Conservation (phyloP, 2,113 vertebrate species). For the Furnarius figulus region DNA sequence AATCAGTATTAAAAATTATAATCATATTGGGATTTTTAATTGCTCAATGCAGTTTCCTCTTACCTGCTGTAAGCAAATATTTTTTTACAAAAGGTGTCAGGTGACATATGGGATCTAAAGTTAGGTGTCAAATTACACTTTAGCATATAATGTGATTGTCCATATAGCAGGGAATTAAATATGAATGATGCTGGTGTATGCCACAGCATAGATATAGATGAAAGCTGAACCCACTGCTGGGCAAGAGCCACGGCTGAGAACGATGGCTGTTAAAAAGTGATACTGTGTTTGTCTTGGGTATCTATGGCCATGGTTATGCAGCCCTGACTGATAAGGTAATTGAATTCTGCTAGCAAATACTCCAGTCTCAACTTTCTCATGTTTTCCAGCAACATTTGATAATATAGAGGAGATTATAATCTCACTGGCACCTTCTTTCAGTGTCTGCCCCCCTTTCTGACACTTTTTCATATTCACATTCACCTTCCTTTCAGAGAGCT, state of each 20-base stretch:
- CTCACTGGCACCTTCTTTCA: neutral
- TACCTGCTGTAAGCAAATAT: neutral
- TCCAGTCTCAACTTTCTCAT: neutral
- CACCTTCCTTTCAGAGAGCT: neutral
- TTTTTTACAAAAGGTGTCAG: neutral
- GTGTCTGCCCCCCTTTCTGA: neutral
- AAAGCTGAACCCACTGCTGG: neutral
- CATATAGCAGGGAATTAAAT: neutral
- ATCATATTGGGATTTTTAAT: neutral
- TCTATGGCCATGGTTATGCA: neutral
- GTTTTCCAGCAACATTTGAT: neutral
- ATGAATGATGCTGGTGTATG: neutral
- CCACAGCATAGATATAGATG: neutral
- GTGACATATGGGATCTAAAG: neutral
- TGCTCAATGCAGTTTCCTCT: neutral
- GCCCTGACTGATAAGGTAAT: neutral
- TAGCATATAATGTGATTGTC: neutral
- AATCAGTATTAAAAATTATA: neutral
- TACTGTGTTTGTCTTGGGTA: neutral
- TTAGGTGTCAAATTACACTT: neutral
- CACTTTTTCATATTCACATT: neutral
- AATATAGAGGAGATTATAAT: neutral
- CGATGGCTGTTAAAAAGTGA: neutral
- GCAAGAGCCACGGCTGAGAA: neutral
- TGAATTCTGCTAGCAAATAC: neutral